Percentiles rank a stretch among this genome's conserved stretches.
These are phyloP conservation scores for Spisula subtruncata DNA, from an alignment of 2,888 invertebrate species.

Conservation along the genomic window DNA sequence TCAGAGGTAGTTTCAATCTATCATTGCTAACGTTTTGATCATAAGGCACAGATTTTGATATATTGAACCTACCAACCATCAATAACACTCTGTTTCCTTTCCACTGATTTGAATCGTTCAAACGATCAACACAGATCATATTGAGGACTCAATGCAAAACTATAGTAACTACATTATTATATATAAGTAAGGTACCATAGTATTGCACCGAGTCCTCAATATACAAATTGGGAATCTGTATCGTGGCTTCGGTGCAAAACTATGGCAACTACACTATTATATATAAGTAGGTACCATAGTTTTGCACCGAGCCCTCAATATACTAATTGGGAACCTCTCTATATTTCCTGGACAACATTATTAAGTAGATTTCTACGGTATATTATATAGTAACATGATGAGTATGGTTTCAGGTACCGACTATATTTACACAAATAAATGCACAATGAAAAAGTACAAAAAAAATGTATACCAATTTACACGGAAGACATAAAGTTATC, in stretches of 20 bases:
- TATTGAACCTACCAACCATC: not conserved
- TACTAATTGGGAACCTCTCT: not conserved
- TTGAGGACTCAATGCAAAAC: too few species aligned
- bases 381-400: not conserved
- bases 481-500: conserved; percentile 28
- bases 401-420: conserved; percentile 47
- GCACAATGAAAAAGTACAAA: conserved; percentile 14
- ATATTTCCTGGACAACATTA: not conserved
- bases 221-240: too few species aligned
- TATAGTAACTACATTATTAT: too few species aligned
- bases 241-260: too few species aligned
- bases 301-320: too few species aligned
- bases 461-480: conserved; percentile 20
- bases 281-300: too few species aligned
- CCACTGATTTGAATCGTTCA: not conserved
- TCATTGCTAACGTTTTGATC: not conserved
- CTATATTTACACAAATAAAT: conserved; percentile 15
- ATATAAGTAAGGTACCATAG: too few species aligned
- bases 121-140: not conserved
- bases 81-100: not conserved
- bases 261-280: too few species aligned
- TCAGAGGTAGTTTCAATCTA: not conserved
- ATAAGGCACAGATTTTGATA: not conserved
- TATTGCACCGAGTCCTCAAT: too few species aligned
- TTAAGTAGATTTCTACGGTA: not conserved